Conservation (phyloP, 2,113 vertebrate species). For the Zosterops japonicus region DNA sequence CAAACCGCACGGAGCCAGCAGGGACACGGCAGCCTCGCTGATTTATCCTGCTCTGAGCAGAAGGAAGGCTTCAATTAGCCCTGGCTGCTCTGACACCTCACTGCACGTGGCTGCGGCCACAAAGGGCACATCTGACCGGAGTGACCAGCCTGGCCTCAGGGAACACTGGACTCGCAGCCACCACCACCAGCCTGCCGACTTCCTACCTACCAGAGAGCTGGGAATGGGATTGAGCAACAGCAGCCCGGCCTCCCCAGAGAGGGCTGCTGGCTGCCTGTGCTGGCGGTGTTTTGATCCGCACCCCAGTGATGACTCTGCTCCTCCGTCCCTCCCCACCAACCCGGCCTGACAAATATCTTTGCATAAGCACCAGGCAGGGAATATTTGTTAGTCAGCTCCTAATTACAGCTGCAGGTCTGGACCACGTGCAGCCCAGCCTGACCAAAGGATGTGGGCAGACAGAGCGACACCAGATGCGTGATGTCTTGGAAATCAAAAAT, state of each 20-base stretch:
- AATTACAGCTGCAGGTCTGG: neutral
- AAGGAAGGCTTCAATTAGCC: conserved; percentile 25
- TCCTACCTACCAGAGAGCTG: neutral
- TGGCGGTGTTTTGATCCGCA: neutral
- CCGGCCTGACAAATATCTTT: neutral
- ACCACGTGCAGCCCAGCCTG: neutral
- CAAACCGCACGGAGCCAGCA: neutral
- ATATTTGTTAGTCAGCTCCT: neutral
- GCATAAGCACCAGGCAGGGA: neutral
- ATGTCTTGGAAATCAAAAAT: neutral
- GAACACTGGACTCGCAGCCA: neutral
- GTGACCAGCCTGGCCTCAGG: neutral
- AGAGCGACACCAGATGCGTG: fast-evolving
- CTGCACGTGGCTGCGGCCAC: neutral
- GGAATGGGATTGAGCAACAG: neutral
- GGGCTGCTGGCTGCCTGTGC: neutral
- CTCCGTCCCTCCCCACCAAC: neutral
- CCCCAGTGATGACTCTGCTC: neutral
- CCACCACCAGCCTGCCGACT: neutral
- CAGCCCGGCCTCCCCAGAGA: neutral
- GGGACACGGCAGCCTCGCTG: neutral
- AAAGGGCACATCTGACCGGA: neutral
- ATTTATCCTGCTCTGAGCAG: neutral
- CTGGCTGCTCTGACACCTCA: neutral
- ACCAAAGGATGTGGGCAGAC: neutral